A percentile compares a stretch with the other conserved stretches of the same genome.
phyloP scores from a whole-genome alignment of 2,797 vertebrate species.

The Sebastiscus albofasciatus region DNA sequence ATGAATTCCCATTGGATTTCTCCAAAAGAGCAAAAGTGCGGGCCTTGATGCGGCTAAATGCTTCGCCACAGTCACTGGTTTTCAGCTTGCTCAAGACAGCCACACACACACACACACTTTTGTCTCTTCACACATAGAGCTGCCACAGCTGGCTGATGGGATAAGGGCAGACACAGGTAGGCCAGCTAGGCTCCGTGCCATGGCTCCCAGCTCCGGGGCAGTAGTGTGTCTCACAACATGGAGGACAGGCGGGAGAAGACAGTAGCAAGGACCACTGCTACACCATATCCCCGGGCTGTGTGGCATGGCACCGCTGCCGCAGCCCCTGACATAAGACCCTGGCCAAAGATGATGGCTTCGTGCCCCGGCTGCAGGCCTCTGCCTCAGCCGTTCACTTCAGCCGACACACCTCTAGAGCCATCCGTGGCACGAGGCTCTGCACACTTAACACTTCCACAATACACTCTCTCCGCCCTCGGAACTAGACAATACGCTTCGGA shows the following conservation, averaged over 20 bases:
- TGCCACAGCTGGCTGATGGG: conserved; percentile 65
- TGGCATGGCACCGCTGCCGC: conserved; percentile 44
- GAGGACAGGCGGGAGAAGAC: conserved; percentile 46
- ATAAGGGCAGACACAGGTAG: conserved; percentile 73
- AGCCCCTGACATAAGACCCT: conserved; percentile 56
- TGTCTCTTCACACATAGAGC: conserved; percentile 27
- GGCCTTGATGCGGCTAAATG: conserved; percentile 22
- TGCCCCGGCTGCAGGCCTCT: conserved; percentile 50
- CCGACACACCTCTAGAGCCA: conserved; percentile 39
- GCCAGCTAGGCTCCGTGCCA: conserved; percentile 60
- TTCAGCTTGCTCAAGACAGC: conserved; percentile 2
- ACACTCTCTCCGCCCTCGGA: conserved; percentile 1
- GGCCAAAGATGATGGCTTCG: conserved; percentile 58
- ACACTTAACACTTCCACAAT: conserved; percentile 46
- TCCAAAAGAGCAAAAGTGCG: neutral
- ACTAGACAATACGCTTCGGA: conserved; percentile 20
- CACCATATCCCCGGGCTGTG: conserved; percentile 52
- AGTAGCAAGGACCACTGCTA: conserved; percentile 41
- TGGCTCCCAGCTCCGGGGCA: conserved; percentile 53
- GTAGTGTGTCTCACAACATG: conserved; percentile 53
- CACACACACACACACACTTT: conserved; percentile 4
- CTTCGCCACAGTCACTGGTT: conserved; percentile 9
- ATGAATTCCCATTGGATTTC: conserved; percentile 17
- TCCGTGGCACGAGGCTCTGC: conserved; percentile 27
- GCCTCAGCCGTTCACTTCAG: conserved; percentile 59